phyloP scores from a whole-genome alignment of 92 coral and sea anemone species.

The Palythoa heliodiscus region DNA sequence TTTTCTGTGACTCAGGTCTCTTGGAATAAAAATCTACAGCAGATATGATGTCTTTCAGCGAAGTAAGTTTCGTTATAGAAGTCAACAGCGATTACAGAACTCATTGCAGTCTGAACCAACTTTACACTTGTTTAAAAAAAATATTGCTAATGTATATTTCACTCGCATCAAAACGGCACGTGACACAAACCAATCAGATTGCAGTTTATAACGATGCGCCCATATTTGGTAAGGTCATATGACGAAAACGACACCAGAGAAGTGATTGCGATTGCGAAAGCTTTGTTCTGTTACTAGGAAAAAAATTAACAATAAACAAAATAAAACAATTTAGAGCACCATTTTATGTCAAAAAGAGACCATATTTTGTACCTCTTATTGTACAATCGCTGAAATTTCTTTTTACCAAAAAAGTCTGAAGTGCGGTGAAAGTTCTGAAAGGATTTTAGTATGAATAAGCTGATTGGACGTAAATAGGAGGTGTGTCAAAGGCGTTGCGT shows the following conservation, averaged over 20 bases:
- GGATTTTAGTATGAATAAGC: background rate
- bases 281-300: background rate
- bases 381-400: background rate
- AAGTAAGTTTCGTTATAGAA: background rate
- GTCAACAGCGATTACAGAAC: background rate
- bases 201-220: constrained; percentile 13
- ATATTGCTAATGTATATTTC: background rate
- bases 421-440: background rate
- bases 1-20: background rate
- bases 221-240: constrained; percentile 15
- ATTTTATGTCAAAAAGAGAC: background rate
- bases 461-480: constrained; percentile 9
- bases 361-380: background rate
- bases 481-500: constrained; percentile 39
- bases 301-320: background rate
- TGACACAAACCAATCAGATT: constrained; percentile 37
- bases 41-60: background rate
- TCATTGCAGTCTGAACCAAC: background rate
- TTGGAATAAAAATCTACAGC: background rate
- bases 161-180: background rate
- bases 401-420: constrained; percentile 4
- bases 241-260: constrained; percentile 10
- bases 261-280: constrained; percentile 1
- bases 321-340: background rate
- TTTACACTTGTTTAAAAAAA: background rate